These are phyloP conservation scores for Malaclemys terrapin DNA, from an alignment of 2,113 vertebrate species.

Conservation along the genomic window DNA sequence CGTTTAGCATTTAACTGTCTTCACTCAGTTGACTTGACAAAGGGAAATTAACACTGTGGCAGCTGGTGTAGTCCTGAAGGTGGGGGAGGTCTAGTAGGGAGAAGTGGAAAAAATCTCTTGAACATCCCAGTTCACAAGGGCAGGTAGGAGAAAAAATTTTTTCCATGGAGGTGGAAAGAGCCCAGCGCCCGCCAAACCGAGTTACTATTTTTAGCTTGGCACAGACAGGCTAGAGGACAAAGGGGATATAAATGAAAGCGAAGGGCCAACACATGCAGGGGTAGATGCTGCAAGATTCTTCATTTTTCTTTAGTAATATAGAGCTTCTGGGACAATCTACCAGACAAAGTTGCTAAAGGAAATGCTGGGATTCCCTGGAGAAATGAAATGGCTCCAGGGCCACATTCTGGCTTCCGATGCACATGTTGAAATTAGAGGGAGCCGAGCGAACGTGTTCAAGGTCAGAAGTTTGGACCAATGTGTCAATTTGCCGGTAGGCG, in stretches of 20 bases:
- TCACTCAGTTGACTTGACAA: neutral
- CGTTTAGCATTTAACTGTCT: neutral
- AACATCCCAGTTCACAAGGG: neutral
- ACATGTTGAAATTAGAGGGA: neutral
- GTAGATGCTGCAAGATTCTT: neutral
- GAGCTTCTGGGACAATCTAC: neutral
- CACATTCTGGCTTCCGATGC: neutral
- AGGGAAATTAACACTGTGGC: neutral
- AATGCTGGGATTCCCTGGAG: neutral
- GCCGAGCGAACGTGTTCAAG: neutral
- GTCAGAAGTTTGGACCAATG: neutral
- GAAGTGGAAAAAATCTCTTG: neutral
- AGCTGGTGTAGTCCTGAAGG: neutral
- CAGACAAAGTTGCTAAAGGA: neutral
- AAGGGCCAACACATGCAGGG: neutral
- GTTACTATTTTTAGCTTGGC: conserved; percentile 48
- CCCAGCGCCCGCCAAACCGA: neutral
- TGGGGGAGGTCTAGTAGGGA: neutral
- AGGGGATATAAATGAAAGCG: neutral
- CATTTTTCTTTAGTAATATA: neutral
- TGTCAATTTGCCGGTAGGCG: neutral
- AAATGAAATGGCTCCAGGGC: neutral
- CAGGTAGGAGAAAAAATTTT: neutral
- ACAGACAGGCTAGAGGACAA: conserved; percentile 5
- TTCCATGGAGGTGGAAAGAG: neutral